Evolutionary conservation across 2,888 invertebrate species (phyloP).

Genomic region (Deroplatys truncata): DNA sequence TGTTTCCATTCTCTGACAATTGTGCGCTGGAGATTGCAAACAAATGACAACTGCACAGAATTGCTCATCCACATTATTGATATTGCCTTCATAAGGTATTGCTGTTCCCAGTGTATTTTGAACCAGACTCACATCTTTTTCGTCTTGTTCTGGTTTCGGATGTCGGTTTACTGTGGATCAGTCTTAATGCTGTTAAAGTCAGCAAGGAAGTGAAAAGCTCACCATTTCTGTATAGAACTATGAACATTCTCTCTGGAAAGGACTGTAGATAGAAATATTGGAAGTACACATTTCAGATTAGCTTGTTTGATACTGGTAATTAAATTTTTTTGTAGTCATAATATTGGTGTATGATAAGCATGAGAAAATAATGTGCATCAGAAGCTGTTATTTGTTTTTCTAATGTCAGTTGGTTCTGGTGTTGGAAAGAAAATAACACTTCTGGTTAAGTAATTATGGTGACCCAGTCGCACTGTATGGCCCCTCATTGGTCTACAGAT

Average conservation of each 20-base stretch:
- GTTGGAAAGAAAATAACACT: background rate
- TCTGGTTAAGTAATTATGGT: background rate
- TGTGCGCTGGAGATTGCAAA: too few relatives aligned
- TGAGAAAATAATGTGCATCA: background rate
- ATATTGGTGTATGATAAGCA: background rate
- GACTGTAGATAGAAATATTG: background rate
- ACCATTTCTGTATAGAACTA: background rate
- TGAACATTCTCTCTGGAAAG: background rate
- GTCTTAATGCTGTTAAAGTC: background rate
- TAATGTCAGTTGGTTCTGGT: background rate
- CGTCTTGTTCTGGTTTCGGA: too few relatives aligned
- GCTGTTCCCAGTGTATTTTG: too few relatives aligned
- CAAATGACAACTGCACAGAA: too few relatives aligned
- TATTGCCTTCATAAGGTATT: too few relatives aligned
- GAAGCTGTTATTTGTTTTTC: background rate
- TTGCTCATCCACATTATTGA: too few relatives aligned
- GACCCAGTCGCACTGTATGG: background rate
- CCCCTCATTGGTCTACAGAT: slow-evolving; percentile 12
- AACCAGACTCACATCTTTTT: too few relatives aligned
- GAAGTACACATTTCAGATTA: background rate
- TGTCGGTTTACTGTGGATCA: too few relatives aligned
- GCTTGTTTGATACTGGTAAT: background rate
- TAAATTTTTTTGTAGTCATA: background rate
- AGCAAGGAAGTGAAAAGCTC: too few relatives aligned
- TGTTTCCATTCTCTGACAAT: too few relatives aligned